A percentile compares a stretch with the other conserved stretches of the same genome.
phyloP scores from a whole-genome alignment of 1,140 invertebrate genomes.

The Drosophila sucinea region DNA sequence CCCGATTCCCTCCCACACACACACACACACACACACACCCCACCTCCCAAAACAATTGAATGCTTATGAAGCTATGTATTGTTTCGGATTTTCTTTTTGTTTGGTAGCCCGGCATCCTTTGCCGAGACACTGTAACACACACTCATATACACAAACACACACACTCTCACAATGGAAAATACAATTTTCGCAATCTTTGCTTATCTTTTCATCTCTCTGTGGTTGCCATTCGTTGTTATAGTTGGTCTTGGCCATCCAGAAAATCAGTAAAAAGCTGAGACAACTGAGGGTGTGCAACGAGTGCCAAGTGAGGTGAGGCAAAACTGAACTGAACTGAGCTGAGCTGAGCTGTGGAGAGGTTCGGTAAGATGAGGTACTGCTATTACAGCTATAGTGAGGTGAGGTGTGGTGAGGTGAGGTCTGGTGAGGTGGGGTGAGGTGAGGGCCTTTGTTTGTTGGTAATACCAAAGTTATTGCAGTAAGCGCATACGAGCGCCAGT shows the following conservation, averaged over 20 bases:
- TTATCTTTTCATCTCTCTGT: conserved; percentile 77
- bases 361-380: conserved; percentile 21
- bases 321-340: background rate
- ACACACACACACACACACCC: background rate
- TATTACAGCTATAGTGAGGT: conserved; percentile 1
- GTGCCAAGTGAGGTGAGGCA: background rate
- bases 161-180: conserved; percentile 66
- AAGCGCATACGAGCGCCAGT: conserved; percentile 1
- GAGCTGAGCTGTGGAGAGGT: background rate
- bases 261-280: conserved; percentile 63
- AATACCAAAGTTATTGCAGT: conserved; percentile 32
- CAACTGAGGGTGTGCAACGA: conserved; percentile 25
- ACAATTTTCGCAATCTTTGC: conserved; percentile 80
- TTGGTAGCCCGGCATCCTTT: conserved; percentile 51
- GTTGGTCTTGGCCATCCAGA: conserved; percentile 49
- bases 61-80: conserved; percentile 44
- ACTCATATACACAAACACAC: conserved; percentile 5
- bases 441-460: conserved; percentile 15
- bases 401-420: background rate
- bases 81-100: conserved; percentile 69
- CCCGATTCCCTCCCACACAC: background rate
- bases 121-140: conserved; percentile 42
- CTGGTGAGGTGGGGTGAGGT: background rate
- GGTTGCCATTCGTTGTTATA: conserved; percentile 50
- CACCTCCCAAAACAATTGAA: conserved; percentile 56